Evolutionary conservation across 2,797 vertebrate genomes (phyloP).

Genomic region (Aplochiton taeniatus): DNA sequence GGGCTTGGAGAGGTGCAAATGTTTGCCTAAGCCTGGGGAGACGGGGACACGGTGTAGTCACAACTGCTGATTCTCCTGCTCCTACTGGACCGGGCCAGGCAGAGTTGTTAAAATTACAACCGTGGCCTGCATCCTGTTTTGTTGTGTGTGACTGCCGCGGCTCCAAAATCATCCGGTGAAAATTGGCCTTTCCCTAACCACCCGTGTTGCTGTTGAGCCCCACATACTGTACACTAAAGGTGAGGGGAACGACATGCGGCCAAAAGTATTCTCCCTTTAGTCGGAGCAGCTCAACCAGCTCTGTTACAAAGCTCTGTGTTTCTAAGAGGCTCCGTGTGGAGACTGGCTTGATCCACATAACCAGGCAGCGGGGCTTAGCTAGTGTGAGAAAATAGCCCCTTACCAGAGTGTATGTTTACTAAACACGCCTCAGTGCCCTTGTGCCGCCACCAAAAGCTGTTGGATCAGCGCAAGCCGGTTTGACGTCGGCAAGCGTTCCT

Average conservation of each 20-base stretch:
- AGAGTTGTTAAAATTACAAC: slow-evolving; percentile 9
- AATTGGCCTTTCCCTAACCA: slow-evolving; percentile 24
- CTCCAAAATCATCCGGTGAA: no score
- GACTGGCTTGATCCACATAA: slow-evolving; percentile 12
- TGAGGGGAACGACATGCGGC: slow-evolving; percentile 24
- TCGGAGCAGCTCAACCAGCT: not conserved
- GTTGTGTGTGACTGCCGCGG: no score
- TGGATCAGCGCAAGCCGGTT: slow-evolving; percentile 56
- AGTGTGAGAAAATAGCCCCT: not conserved
- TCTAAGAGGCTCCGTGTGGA: slow-evolving; percentile 2
- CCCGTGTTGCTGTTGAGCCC: slow-evolving; percentile 38
- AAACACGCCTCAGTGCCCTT: not conserved
- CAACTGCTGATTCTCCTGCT: not conserved
- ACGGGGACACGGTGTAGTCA: not conserved
- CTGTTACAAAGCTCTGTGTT: slow-evolving; percentile 17
- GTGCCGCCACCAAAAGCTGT: slow-evolving; percentile 46
- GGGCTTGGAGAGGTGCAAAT: slow-evolving; percentile 24
- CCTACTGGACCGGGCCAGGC: slow-evolving; percentile 7
- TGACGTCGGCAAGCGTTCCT: slow-evolving; percentile 32
- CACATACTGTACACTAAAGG: slow-evolving; percentile 23
- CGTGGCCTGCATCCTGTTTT: not conserved
- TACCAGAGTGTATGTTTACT: slow-evolving; percentile 30
- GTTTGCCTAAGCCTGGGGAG: slow-evolving; percentile 18
- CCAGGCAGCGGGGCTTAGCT: slow-evolving; percentile 9
- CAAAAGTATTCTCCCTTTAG: slow-evolving; percentile 43